These are phyloP conservation scores for Brachionus angularis DNA, from an alignment of 1,140 invertebrate genomes.

Conservation along the genomic window DNA sequence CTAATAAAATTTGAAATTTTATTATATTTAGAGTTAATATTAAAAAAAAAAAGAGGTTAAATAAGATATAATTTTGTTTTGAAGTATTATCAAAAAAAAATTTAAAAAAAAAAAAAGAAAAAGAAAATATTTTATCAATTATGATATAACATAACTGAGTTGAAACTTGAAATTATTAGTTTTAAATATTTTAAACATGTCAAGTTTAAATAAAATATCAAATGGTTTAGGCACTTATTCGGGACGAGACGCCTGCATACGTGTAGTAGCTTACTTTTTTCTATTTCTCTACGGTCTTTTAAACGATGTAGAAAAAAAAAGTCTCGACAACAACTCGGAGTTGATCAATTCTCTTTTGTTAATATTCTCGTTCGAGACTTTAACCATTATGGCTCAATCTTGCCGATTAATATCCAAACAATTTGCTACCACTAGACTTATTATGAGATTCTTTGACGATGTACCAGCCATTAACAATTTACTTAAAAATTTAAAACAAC, in stretches of 20 bases:
- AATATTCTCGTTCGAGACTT: not conserved
- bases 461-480: not conserved
- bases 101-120: too few relatives aligned
- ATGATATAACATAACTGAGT: too few relatives aligned
- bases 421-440: not conserved
- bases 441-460: conserved; percentile 32
- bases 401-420: conserved; percentile 6
- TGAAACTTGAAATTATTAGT: too few relatives aligned
- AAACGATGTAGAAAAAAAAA: not conserved
- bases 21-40: too few relatives aligned
- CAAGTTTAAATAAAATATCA: conserved; percentile 1
- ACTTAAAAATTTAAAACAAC: conserved; percentile 3
- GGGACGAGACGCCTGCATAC: conserved; percentile 19
- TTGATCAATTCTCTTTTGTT: not conserved
- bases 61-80: too few relatives aligned
- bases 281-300: conserved; percentile 3
- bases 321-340: not conserved
- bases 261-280: conserved; percentile 8
- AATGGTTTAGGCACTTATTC: conserved; percentile 18
- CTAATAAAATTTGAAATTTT: too few relatives aligned
- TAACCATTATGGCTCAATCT: not conserved
- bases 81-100: too few relatives aligned
- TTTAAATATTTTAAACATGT: not conserved
- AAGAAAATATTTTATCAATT: conserved; percentile 29
- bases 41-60: too few relatives aligned